Evolutionary conservation across 1,140 invertebrate genomes (phyloP), one percentile per base, ranked within the genome.

Genomic region (Drosophila parabipectinata): DNA sequence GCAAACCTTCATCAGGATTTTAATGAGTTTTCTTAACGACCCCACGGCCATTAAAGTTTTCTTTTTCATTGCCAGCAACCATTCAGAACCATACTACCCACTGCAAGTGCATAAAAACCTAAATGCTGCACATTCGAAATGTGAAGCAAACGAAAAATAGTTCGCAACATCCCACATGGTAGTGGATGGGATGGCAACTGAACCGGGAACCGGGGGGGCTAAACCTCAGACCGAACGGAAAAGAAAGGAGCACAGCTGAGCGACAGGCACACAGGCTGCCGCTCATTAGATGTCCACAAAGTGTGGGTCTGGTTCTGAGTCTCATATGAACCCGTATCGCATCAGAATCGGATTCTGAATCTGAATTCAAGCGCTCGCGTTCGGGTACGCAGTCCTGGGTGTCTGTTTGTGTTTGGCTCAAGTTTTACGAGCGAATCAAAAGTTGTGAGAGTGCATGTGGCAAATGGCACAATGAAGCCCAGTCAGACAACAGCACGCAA

Each of bases 361-460:
- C 14, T 64, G 76, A 48, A 21, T 72, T 4, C 5, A 6, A 18
- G 15, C 41, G 14, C 1, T 15, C 41, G 55, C 34, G 26, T 34
- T 34, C 56, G 45, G 24, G 12, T 30, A 34, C 51, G 72, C 54
- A 39, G 67, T 54, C 57, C 75, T 72, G 62, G 77, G 73, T 66
- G 71, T 62, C 60, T 58, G 51, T 54, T 62, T 82, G 53, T 64
- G 72, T 63, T 73, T 52, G 68, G 71, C 76, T 79, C 47, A 61
- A 69, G 67, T 83, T 83, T 83, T 76, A 79, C 79, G 75, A 79
- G 75, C 64, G 72, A 78, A 77, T 77, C 74, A 73, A 76, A 80
- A 81, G 77, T 80, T 72, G 77, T 37, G 72, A 58, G 52, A 61
- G 61, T 68, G 50, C 72, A 39, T 67, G 61, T 54, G 41, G 69